phyloP scores from a whole-genome alignment of 1,140 invertebrate species.

The Pachypsylla venusta region DNA sequence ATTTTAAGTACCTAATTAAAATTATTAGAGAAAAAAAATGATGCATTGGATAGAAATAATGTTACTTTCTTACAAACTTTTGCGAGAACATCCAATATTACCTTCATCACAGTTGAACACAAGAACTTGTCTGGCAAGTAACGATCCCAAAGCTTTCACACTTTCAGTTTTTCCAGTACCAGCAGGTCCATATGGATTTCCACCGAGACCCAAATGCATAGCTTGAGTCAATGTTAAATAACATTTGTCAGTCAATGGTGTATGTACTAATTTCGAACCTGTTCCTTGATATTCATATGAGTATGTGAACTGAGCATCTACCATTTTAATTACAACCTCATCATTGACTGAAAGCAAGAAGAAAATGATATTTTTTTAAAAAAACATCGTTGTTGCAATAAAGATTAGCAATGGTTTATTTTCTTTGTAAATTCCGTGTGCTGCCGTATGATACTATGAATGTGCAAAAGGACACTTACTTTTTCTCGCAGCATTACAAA shows the following conservation, averaged over 20 bases:
- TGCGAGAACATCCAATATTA: no score
- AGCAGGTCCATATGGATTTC: constrained; percentile 97
- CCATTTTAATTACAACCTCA: constrained; percentile 51
- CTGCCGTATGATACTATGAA: no score
- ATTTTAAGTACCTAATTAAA: not conserved
- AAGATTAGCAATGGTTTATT: no score
- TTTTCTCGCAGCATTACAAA: no score
- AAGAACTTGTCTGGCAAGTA: constrained; percentile 81
- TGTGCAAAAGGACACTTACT: no score
- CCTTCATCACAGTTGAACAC: constrained; percentile 97
- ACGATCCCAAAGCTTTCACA: constrained; percentile 80
- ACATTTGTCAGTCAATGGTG: constrained; percentile 86
- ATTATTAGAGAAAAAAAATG: not conserved
- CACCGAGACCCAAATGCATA: constrained; percentile 88
- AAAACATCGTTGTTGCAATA: not conserved
- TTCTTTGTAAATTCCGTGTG: no score
- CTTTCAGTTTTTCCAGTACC: constrained; percentile 97
- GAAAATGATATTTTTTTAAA: constrained; percentile 27
- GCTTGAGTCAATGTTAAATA: constrained; percentile 92
- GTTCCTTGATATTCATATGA: constrained; percentile 97
- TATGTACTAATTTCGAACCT: constrained; percentile 77
- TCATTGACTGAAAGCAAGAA: constrained; percentile 40
- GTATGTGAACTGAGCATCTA: constrained; percentile 84
- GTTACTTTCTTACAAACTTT: no score
- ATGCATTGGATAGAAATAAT: not conserved